Conservation (phyloP, 2,113 vertebrate genomes). For the Oncorhynchus keta region DNA sequence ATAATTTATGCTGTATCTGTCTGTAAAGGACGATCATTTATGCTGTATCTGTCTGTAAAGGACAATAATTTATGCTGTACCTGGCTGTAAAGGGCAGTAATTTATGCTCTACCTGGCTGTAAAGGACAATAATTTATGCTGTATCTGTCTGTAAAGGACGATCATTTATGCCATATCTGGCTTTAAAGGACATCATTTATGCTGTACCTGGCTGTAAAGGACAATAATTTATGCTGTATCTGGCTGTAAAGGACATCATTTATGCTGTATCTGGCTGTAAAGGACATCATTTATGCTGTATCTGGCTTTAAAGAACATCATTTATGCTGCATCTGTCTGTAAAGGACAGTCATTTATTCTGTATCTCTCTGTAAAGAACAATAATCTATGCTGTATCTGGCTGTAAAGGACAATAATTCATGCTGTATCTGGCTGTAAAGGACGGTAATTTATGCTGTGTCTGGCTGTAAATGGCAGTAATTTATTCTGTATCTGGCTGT, state of each 20-base stretch:
- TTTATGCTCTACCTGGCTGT: slow-evolving; percentile 2
- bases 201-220: too few relatives aligned
- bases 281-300: neutral
- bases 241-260: neutral
- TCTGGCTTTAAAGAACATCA: neutral
- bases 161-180: too few relatives aligned
- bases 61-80: neutral
- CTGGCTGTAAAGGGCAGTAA: neutral
- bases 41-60: slow-evolving; percentile 2
- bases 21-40: neutral
- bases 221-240: neutral
- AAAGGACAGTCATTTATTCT: neutral
- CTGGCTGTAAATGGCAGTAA: neutral
- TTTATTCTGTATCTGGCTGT: slow-evolving; percentile 3
- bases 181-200: too few relatives aligned
- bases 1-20: too few relatives aligned
- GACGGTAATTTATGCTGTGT: neutral
- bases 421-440: too few relatives aligned
- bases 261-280: too few relatives aligned
- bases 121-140: neutral
- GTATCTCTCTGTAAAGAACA: slow-evolving; percentile 12
- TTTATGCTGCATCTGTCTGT: slow-evolving; percentile 4
- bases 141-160: slow-evolving; percentile 4
- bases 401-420: too few relatives aligned
- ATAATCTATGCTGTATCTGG: too few relatives aligned